Conservation (phyloP, 2,113 vertebrate species). For the Nannospalax galili region DNA sequence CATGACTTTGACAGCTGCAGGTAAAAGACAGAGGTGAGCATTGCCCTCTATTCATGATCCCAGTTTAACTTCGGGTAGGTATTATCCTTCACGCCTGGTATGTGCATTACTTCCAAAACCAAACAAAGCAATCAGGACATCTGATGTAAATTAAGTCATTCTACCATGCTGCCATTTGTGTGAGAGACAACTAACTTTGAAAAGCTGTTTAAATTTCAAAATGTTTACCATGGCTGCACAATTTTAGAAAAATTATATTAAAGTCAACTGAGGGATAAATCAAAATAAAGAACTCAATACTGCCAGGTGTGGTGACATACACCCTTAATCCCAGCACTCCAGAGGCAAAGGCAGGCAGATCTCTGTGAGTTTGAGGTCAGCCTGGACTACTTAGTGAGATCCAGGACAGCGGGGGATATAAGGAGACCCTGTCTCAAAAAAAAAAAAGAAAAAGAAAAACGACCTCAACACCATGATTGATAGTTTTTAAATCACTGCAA, state of each 20-base stretch:
- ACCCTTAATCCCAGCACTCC: too few species aligned
- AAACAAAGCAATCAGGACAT: neutral
- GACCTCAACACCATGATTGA: too few species aligned
- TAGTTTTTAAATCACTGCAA: neutral
- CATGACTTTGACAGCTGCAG: neutral
- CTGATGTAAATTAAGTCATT: neutral
- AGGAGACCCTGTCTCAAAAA: too few species aligned
- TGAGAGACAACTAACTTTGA: neutral
- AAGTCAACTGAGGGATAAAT: neutral
- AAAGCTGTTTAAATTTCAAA: neutral
- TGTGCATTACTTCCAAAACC: neutral
- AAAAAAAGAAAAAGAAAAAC: too few species aligned
- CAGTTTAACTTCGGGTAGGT: neutral
- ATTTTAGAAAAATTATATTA: neutral
- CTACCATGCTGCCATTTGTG: neutral
- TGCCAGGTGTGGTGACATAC: too few species aligned
- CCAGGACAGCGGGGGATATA: too few species aligned
- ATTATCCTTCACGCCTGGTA: neutral
- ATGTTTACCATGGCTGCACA: neutral
- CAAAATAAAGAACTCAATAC: conserved; percentile 25
- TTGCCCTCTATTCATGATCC: neutral
- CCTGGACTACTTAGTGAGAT: too few species aligned
- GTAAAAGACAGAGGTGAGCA: neutral
- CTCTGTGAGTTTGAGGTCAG: too few species aligned
- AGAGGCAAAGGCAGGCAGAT: too few species aligned